A percentile compares a stretch with the other conserved stretches of the same genome.
Conservation (phyloP, 2,888 invertebrate genomes). For the Caenorhabditis panamensis region DNA sequence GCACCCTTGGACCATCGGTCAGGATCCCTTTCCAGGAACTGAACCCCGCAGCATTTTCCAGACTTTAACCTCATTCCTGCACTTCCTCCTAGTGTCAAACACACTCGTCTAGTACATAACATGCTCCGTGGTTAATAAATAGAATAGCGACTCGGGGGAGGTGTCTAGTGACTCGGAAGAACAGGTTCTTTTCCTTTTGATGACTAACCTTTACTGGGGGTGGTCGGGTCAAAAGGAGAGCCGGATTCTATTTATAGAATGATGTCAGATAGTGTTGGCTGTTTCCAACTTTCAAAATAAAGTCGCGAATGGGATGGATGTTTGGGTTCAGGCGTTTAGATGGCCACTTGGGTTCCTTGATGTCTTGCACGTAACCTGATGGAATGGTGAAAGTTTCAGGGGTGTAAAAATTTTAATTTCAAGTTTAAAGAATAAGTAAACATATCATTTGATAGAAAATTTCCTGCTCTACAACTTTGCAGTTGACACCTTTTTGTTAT, state of each 20-base stretch:
- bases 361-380: background rate
- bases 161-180: background rate
- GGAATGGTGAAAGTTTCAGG: background rate
- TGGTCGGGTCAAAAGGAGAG: no score
- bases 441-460: no score
- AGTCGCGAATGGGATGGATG: slow-evolving; percentile 3
- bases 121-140: background rate
- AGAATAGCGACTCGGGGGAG: background rate
- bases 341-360: background rate
- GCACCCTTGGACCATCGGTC: no score
- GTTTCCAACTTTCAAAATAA: slow-evolving; percentile 10
- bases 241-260: slow-evolving; percentile 22
- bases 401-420: no score
- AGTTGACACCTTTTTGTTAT: no score
- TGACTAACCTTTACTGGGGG: no score
- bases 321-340: slow-evolving; percentile 1
- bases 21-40: no score
- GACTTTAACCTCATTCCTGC: no score
- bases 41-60: background rate
- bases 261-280: background rate
- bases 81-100: background rate
- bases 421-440: no score
- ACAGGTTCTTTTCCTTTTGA: slow-evolving; percentile 6
- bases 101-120: background rate
- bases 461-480: no score